These are phyloP conservation scores for Erythrocebus patas DNA, from an alignment of 2,113 vertebrate genomes.

Conservation along the genomic window DNA sequence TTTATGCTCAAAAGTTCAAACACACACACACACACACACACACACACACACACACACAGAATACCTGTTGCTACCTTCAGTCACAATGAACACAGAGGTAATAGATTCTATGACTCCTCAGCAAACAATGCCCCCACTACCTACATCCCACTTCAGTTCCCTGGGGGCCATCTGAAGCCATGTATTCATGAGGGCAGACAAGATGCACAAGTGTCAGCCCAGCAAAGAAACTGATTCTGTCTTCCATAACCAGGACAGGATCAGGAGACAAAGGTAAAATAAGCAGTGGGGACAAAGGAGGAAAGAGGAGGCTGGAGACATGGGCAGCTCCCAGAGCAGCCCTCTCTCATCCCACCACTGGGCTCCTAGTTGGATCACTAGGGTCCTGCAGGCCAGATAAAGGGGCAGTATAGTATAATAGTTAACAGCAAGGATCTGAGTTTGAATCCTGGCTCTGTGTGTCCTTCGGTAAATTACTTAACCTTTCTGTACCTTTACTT, in stretches of 20 bases:
- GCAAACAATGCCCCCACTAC: conserved; percentile 60
- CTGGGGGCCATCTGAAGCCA: conserved; percentile 49
- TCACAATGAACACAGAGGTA: conserved; percentile 65
- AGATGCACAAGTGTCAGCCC: conserved; percentile 41
- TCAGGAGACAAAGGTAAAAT: conserved; percentile 39
- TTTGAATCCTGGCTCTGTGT: conserved; percentile 36
- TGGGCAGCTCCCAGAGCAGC: background rate
- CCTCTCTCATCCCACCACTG: background rate
- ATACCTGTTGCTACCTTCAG: conserved; percentile 17
- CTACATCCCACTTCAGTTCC: conserved; percentile 13
- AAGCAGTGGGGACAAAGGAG: background rate
- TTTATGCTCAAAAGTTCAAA: background rate
- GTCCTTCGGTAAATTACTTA: conserved; percentile 17
- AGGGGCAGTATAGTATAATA: background rate
- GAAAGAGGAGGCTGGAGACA: background rate
- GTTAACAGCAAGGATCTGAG: background rate
- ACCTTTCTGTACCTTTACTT: conserved; percentile 47
- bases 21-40: too few relatives aligned
- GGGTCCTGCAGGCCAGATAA: background rate
- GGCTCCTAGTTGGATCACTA: background rate
- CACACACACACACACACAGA: background rate
- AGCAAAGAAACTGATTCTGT: conserved; percentile 29
- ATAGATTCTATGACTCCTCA: conserved; percentile 67
- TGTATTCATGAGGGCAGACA: conserved; percentile 47
- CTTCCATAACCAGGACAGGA: background rate